A percentile compares a stretch with the other conserved stretches of the same genome.
Conservation (phyloP, 2,797 vertebrate species). For the Catharus ustulatus region DNA sequence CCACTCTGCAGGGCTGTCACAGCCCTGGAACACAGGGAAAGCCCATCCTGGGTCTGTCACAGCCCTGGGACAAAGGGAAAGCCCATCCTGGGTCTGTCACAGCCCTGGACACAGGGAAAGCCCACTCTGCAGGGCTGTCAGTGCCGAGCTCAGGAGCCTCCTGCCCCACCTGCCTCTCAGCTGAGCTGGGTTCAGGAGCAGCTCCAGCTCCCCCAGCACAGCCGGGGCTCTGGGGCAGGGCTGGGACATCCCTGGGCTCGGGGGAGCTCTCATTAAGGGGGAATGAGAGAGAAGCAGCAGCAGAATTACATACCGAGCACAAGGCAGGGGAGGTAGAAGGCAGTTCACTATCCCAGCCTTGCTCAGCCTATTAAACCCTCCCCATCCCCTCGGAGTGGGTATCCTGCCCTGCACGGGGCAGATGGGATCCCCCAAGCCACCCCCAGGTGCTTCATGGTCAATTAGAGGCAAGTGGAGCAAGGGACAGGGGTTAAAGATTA, state of each 20-base stretch:
- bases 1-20: not conserved
- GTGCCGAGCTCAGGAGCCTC: not conserved
- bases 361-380: not conserved
- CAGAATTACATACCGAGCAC: not conserved
- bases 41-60: not conserved
- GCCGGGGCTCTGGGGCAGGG: not conserved
- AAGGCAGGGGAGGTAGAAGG: not conserved
- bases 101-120: rapidly evolving
- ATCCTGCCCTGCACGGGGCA: slow-evolving; percentile 1
- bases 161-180: not conserved
- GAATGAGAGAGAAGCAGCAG: not conserved
- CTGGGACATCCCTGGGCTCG: not conserved
- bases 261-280: not conserved
- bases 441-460: slow-evolving; percentile 56
- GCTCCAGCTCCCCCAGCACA: not conserved
- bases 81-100: not conserved
- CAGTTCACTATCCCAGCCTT: not conserved
- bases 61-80: not conserved
- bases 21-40: not conserved
- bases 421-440: slow-evolving; percentile 37
- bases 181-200: not conserved
- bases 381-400: not conserved
- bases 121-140: not conserved
- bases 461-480: slow-evolving; percentile 23
- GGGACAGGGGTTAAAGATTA: slow-evolving; percentile 50